Conservation (phyloP, 2,113 vertebrate genomes). For the Oplegnathus fasciatus region DNA sequence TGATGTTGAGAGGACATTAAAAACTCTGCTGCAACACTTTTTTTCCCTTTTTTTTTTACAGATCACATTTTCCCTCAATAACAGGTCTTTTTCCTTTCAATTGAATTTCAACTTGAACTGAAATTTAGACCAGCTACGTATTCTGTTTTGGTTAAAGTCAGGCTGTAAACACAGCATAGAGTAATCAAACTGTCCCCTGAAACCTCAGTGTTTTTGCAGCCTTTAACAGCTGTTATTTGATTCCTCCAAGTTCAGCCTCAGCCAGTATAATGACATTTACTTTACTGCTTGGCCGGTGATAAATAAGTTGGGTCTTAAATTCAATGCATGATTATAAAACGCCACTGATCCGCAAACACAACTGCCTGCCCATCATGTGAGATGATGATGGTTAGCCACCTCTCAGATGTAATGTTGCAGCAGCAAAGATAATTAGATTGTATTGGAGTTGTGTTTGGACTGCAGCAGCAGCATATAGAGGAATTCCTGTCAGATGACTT, state of each 20-base stretch:
- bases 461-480: conserved; percentile 47
- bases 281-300: conserved; percentile 54
- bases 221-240: conserved; percentile 43
- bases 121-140: background rate
- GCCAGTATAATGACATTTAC: conserved; percentile 64
- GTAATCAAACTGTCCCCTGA: conserved; percentile 15
- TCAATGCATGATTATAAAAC: conserved; percentile 55
- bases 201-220: conserved; percentile 21
- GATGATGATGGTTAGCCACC: conserved; percentile 28
- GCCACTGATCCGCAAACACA: conserved; percentile 68
- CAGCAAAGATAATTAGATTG: conserved; percentile 61
- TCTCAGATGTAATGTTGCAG: conserved; percentile 42
- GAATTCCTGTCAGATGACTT: conserved; percentile 77
- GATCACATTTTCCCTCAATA: background rate
- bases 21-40: background rate
- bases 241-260: conserved; percentile 47
- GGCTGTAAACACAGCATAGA: conserved; percentile 1
- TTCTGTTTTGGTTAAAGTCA: conserved; percentile 12
- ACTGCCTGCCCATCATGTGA: conserved; percentile 54
- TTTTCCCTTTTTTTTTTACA: no score
- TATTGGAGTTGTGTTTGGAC: conserved; percentile 55
- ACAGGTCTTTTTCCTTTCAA: background rate
- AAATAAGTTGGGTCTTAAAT: conserved; percentile 56
- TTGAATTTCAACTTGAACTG: conserved; percentile 10
- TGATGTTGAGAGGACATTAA: background rate